Evolutionary conservation across 37 sponge, comb jelly and placozoan genomes (phyloP), one percentile per base, ranked within the genome.

Genomic region (Mnemiopsis leidyi): DNA sequence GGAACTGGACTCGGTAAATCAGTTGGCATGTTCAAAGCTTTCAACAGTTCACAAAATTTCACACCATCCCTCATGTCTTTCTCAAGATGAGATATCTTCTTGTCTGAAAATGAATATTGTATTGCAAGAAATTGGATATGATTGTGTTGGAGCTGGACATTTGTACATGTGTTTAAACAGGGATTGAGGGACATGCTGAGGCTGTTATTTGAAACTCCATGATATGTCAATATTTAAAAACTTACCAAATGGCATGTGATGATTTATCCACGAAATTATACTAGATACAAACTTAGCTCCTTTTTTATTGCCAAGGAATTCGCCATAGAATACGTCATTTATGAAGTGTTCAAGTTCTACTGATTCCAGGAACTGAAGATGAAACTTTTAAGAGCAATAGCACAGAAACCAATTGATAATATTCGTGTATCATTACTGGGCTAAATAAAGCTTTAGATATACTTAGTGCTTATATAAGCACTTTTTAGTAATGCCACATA

Each of bases 161-260:
- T n/a, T n/a, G n/a, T n/a, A n/a, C n/a, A n/a, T n/a, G n/a, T n/a
- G n/a, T n/a, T n/a, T n/a, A n/a, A n/a, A n/a, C n/a, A n/a, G n/a
- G n/a, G n/a, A n/a, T n/a, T n/a, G n/a, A n/a, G n/a, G n/a, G n/a
- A n/a, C n/a, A n/a, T n/a, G n/a, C n/a, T n/a, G n/a, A n/a, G n/a
- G n/a, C n/a, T n/a, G n/a, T n/a, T n/a, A n/a, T n/a, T n/a, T n/a
- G n/a, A n/a, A n/a, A n/a, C n/a, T n/a, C n/a, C n/a, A n/a, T n/a
- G n/a, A n/a, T n/a, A n/a, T n/a, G n/a, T n/a, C n/a, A n/a, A n/a
- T n/a, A n/a, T n/a, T n/a, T 61, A 71, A 7, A 29, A 23, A 71
- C 32, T 77, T 32, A 77, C 79, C 79, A 77, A 32, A 77, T 33
- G 79, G 36, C 32, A 34, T 77, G 36, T 77, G 79, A 32, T 77